phyloP scores from a whole-genome alignment of 2,888 invertebrate species.

The Drosophila melanocephala region DNA sequence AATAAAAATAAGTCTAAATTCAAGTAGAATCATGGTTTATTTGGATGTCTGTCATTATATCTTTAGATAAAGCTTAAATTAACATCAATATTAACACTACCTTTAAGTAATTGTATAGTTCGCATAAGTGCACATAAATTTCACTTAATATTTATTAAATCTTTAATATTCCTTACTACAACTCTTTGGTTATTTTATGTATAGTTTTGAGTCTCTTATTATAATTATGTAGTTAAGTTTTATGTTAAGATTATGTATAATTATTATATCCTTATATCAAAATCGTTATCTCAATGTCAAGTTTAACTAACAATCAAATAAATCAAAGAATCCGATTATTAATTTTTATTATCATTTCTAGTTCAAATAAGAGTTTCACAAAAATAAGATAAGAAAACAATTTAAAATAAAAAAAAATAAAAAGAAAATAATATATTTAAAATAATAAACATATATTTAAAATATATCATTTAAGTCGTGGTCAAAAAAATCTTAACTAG shows the following conservation, averaged over 20 bases:
- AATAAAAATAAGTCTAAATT: not conserved
- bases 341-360: not conserved
- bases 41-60: not conserved
- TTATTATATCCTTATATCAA: not conserved
- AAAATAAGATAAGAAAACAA: not conserved
- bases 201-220: rapidly evolving
- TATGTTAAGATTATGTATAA: not conserved
- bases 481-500: not conserved
- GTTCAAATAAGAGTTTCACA: not conserved
- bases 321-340: not conserved
- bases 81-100: too few relatives aligned
- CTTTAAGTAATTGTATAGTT: not conserved
- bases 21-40: not conserved
- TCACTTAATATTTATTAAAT: not conserved
- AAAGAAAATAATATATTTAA: not conserved
- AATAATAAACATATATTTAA: not conserved
- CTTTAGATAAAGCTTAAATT: not conserved
- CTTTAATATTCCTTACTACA: rapidly evolving
- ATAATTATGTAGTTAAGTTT: not conserved
- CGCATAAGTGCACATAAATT: not conserved
- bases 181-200: not conserved
- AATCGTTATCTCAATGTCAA: not conserved
- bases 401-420: not conserved
- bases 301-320: not conserved
- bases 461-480: not conserved